phyloP scores from a whole-genome alignment of 2,888 invertebrate genomes.

The Xanthia icteritia region DNA sequence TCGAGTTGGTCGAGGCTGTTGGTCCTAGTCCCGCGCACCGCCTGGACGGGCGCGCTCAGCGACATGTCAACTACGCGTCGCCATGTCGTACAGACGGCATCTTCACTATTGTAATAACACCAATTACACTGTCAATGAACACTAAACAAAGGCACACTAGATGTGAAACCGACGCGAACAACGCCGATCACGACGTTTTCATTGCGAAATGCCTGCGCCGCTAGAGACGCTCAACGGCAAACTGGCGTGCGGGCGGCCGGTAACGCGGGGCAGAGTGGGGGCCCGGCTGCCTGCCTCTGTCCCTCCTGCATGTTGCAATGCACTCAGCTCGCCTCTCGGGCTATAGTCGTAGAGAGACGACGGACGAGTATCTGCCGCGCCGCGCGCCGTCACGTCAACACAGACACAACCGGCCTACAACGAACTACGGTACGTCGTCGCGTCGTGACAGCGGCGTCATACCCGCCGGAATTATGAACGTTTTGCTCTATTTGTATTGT shows the following conservation, averaged over 20 bases:
- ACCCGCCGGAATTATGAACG: conserved; percentile 59
- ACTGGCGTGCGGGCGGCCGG: conserved; percentile 83
- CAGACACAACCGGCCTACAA: conserved; percentile 66
- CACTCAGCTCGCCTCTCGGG: conserved; percentile 80
- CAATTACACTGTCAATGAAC: conserved; percentile 78
- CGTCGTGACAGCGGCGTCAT: conserved; percentile 35
- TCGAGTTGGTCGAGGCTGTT: conserved; percentile 97
- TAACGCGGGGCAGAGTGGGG: conserved; percentile 84
- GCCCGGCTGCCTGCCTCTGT: conserved; percentile 82
- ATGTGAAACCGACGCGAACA: conserved; percentile 75
- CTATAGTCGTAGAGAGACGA: conserved; percentile 71
- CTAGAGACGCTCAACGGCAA: conserved; percentile 88
- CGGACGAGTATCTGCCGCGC: conserved; percentile 68
- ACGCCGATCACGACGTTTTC: conserved; percentile 74
- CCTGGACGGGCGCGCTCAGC: conserved; percentile 88
- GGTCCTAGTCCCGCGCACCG: conserved; percentile 91
- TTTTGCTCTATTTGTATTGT: conserved; percentile 69
- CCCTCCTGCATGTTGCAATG: conserved; percentile 87
- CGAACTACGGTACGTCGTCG: conserved; percentile 52
- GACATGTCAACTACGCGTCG: conserved; percentile 89
- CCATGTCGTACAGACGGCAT: conserved; percentile 83
- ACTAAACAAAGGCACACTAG: conserved; percentile 86
- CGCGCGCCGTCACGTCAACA: conserved; percentile 71
- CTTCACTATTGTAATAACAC: conserved; percentile 79
- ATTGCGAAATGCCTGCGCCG: conserved; percentile 84